A percentile compares a stretch with the other conserved stretches of the same genome.
phyloP scores from a whole-genome alignment of 2,888 invertebrate genomes.

The Lacanobia oleracea region DNA sequence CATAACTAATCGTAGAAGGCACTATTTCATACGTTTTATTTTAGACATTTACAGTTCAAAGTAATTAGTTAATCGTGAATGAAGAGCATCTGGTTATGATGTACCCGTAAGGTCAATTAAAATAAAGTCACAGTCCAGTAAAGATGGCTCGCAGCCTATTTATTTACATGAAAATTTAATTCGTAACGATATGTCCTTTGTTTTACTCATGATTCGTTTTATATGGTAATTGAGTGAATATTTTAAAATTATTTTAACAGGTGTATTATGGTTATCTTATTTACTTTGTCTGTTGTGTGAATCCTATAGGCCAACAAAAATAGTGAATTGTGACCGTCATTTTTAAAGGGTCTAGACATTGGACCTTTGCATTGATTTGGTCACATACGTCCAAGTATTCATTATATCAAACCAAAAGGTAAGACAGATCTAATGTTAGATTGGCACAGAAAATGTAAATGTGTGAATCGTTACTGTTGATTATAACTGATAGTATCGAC shows the following conservation, averaged over 20 bases:
- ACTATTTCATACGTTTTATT: background rate
- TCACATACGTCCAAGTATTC: too few species aligned
- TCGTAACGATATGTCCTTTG: slow-evolving; percentile 26
- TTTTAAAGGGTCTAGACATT: background rate
- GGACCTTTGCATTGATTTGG: background rate
- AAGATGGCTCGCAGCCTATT: slow-evolving; percentile 34
- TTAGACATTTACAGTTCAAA: background rate
- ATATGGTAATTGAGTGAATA: slow-evolving; percentile 42
- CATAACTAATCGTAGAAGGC: background rate
- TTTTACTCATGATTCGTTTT: slow-evolving; percentile 48
- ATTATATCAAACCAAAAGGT: too few species aligned
- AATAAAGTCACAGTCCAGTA: slow-evolving; percentile 27
- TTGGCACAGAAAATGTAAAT: too few species aligned
- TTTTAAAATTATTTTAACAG: slow-evolving; percentile 14
- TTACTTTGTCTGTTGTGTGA: background rate
- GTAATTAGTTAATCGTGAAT: background rate
- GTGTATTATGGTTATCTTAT: slow-evolving; percentile 17
- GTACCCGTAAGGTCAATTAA: slow-evolving; percentile 16
- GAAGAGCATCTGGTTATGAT: slow-evolving; percentile 10
- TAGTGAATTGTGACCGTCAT: background rate
- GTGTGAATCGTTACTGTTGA: too few species aligned
- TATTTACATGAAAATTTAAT: slow-evolving; percentile 54
- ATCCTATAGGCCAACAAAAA: background rate
- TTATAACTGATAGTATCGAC: too few species aligned
- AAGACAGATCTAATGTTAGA: too few species aligned